These are phyloP conservation scores for Neoascia interrupta DNA, from an alignment of 2,888 invertebrate species.

Conservation along the genomic window DNA sequence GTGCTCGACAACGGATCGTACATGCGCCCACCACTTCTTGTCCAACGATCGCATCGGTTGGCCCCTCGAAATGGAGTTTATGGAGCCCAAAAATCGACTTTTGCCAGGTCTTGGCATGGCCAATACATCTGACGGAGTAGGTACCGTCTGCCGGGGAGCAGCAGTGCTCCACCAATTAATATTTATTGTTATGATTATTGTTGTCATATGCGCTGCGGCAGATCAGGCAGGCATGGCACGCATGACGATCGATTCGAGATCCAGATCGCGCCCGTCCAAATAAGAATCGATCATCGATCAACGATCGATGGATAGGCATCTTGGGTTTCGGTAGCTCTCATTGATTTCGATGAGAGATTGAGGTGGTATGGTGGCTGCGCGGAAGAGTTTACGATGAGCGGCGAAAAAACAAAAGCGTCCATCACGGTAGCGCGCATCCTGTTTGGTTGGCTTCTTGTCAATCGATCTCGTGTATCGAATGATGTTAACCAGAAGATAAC, in stretches of 20 bases:
- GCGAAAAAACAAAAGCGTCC: constrained; percentile 41
- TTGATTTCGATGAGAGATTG: constrained; percentile 56
- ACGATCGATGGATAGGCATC: constrained; percentile 48
- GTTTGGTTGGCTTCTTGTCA: constrained; percentile 56
- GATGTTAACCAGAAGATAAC: constrained; percentile 64
- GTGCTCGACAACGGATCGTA: constrained; percentile 64
- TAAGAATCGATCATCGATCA: constrained; percentile 58
- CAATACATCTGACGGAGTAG: not conserved
- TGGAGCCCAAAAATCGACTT: constrained; percentile 52
- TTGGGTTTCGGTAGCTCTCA: constrained; percentile 35
- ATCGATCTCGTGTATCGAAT: constrained; percentile 62
- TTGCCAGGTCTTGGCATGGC: not conserved
- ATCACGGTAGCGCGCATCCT: constrained; percentile 52
- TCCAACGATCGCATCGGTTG: constrained; percentile 8
- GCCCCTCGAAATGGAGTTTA: constrained; percentile 61
- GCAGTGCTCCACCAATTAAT: constrained; percentile 61
- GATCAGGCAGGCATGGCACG: constrained; percentile 66
- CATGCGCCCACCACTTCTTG: constrained; percentile 60
- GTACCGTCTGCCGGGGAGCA: not conserved
- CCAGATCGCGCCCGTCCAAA: constrained; percentile 61
- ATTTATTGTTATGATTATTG: constrained; percentile 69
- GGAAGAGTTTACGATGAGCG: constrained; percentile 15
- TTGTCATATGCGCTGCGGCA: constrained; percentile 65
- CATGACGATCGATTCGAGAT: constrained; percentile 69
- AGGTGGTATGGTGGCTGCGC: not conserved